phyloP scores from a whole-genome alignment of 2,888 invertebrate species.

The Drosophila anceps region DNA sequence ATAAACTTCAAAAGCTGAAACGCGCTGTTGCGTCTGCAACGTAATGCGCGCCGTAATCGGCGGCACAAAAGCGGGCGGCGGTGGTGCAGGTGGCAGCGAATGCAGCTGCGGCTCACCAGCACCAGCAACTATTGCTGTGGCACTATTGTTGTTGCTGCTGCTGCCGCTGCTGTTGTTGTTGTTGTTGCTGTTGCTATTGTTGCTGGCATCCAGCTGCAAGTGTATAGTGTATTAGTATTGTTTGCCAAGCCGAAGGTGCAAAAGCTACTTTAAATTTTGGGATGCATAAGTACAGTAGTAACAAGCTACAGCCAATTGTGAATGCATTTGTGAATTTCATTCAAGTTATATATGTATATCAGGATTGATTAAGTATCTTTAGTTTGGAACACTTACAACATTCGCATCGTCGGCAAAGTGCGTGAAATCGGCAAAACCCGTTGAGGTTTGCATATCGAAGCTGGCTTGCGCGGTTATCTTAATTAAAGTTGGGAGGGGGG shows the following conservation, averaged over 20 bases:
- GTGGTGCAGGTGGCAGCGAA: conserved; percentile 73
- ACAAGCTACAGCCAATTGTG: conserved; percentile 58
- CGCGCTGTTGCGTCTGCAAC: conserved; percentile 84
- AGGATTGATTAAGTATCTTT: conserved; percentile 38
- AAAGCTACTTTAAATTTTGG: conserved; percentile 49
- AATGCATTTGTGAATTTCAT: conserved; percentile 37
- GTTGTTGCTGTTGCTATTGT: conserved; percentile 48
- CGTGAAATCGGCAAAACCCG: conserved; percentile 89
- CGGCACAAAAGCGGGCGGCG: conserved; percentile 66
- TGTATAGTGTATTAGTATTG: conserved; percentile 20
- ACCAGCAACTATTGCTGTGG: conserved; percentile 2
- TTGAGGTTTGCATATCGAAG: conserved; percentile 85
- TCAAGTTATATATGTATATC: conserved; percentile 20
- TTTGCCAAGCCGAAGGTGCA: not conserved
- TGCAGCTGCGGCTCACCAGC: conserved; percentile 72
- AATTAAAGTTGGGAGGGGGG: conserved; percentile 43
- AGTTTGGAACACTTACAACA: conserved; percentile 72
- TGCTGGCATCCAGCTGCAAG: conserved; percentile 43
- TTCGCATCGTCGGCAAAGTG: conserved; percentile 86
- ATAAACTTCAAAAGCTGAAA: conserved; percentile 94
- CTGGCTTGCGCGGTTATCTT: conserved; percentile 85
- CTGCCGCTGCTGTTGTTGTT: conserved; percentile 51
- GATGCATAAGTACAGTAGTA: conserved; percentile 41
- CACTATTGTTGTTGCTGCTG: conserved; percentile 62
- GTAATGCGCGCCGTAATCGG: conserved; percentile 74